A percentile compares a stretch with the other conserved stretches of the same genome.
These are phyloP conservation scores for Rhombomys opimus DNA, from an alignment of 2,113 vertebrate genomes.

Conservation along the genomic window DNA sequence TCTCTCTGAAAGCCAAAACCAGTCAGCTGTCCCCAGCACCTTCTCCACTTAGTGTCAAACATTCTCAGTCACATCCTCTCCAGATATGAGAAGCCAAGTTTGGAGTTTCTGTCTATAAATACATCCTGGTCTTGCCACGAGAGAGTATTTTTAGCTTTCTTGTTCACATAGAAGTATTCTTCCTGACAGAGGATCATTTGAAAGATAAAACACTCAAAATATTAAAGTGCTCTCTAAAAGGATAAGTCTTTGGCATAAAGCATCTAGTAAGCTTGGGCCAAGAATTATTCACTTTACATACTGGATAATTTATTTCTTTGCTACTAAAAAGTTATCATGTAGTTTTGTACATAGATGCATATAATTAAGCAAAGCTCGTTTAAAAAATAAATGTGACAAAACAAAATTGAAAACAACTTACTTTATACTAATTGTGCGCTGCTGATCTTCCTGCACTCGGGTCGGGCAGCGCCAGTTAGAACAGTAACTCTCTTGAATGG, in stretches of 20 bases:
- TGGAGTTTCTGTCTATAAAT: slow-evolving; percentile 27
- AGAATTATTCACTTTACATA: slow-evolving; percentile 27
- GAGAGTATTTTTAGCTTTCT: slow-evolving; percentile 27
- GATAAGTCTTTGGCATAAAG: neutral
- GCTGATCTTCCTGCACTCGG: slow-evolving; percentile 89
- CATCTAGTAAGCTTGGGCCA: slow-evolving; percentile 28
- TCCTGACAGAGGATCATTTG: slow-evolving; percentile 8
- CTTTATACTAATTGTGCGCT: slow-evolving; percentile 91
- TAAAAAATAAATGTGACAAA: neutral
- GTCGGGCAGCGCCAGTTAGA: slow-evolving; percentile 89
- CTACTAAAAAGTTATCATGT: slow-evolving; percentile 27
- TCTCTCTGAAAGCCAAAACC: slow-evolving; percentile 29
- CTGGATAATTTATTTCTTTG: slow-evolving; percentile 15
- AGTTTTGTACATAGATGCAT: neutral
- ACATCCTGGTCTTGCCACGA: neutral
- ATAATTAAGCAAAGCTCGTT: neutral
- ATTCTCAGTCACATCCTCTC: neutral
- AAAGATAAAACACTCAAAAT: neutral
- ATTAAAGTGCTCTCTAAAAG: slow-evolving; percentile 13
- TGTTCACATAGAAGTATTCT: slow-evolving; percentile 18
- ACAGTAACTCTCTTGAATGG: slow-evolving; percentile 92
- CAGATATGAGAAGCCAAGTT: neutral
- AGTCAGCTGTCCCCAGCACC: neutral
- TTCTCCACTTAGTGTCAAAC: neutral
- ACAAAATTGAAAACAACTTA: slow-evolving; percentile 75